Evolutionary conservation across 2,797 vertebrate genomes (phyloP).

Genomic region (Danionella dracula): DNA sequence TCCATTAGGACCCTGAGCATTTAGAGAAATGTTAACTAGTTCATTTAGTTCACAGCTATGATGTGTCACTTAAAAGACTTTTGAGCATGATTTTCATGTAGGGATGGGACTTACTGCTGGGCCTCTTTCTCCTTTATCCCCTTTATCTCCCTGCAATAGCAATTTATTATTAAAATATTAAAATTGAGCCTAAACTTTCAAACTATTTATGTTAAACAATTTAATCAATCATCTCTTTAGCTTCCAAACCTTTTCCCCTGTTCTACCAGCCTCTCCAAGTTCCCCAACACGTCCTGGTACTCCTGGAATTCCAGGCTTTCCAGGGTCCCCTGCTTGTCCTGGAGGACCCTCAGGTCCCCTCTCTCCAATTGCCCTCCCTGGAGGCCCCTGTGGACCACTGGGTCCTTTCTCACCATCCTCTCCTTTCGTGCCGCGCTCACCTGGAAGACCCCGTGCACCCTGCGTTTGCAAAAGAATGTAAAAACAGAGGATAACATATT

Average conservation of each 20-base stretch:
- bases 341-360: conserved; percentile 77
- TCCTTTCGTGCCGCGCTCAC: conserved; percentile 88
- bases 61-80: too few species aligned
- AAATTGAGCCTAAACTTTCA: too few species aligned
- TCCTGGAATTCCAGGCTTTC: conserved; percentile 92
- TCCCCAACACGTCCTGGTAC: conserved; percentile 84
- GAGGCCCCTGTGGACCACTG: conserved; percentile 75
- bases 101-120: conserved; percentile 70
- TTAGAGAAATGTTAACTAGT: not conserved
- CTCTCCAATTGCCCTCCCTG: conserved; percentile 82
- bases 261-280: conserved; percentile 79
- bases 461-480: conserved; percentile 40
- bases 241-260: conserved; percentile 81
- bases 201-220: not conserved
- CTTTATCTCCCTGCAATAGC: conserved; percentile 80
- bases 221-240: not conserved
- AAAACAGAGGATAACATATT: not conserved
- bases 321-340: conserved; percentile 84
- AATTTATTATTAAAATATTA: too few species aligned
- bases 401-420: conserved; percentile 80
- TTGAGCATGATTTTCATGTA: not conserved
- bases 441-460: conserved; percentile 80
- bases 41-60: too few species aligned
- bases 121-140: conserved; percentile 82
- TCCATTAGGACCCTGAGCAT: conserved; percentile 78